Conservation (phyloP, 2,797 vertebrate genomes). For the Catharus ustulatus region DNA sequence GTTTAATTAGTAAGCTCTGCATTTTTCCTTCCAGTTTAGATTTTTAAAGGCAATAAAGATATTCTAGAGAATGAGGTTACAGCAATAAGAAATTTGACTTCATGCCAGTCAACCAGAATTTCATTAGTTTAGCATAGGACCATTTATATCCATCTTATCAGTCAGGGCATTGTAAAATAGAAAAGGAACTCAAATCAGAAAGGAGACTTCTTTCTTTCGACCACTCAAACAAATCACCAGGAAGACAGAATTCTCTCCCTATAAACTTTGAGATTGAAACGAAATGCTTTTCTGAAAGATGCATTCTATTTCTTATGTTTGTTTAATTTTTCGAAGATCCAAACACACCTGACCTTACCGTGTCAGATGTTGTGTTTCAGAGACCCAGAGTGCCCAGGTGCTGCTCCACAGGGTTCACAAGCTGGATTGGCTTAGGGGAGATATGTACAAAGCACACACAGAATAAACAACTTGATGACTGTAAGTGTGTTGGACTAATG, state of each 20-base stretch:
- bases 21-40: not conserved
- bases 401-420: not conserved
- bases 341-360: not conserved
- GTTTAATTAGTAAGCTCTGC: not conserved
- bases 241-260: not conserved
- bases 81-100: not conserved
- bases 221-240: not conserved
- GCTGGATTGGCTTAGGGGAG: not conserved
- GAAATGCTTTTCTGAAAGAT: not conserved
- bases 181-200: not conserved
- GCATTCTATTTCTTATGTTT: not conserved
- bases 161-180: not conserved
- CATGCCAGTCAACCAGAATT: not conserved
- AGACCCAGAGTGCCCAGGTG: not conserved
- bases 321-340: not conserved
- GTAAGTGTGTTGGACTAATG: not conserved
- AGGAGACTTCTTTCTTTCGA: not conserved
- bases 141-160: not conserved
- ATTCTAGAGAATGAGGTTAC: not conserved
- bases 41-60: conserved; percentile 2
- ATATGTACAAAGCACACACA: accelerated
- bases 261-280: not conserved
- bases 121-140: not conserved
- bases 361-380: not conserved
- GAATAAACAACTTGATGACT: not conserved